Percentiles rank a stretch among this genome's conserved stretches.
Conservation (phyloP, 2,888 invertebrate genomes). For the Beris morrisii region DNA sequence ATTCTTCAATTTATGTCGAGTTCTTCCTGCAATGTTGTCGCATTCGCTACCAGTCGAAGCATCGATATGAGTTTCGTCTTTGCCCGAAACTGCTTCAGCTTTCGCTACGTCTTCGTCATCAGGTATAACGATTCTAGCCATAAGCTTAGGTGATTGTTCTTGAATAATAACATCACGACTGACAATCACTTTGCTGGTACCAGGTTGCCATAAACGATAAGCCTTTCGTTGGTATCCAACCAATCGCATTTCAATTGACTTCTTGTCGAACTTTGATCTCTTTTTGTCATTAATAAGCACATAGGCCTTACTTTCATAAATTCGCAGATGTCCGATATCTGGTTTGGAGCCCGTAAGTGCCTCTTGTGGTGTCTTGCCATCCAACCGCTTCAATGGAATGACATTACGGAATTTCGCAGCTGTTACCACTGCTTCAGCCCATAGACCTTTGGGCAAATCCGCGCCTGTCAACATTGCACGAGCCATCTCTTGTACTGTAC, state of each 20-base stretch:
- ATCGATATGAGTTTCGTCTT: neutral
- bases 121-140: neutral
- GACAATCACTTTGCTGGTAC: too few species aligned
- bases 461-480: neutral
- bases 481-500: neutral
- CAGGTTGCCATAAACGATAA: too few species aligned
- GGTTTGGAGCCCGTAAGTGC: constrained; percentile 1
- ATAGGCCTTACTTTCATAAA: neutral
- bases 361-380: constrained; percentile 10
- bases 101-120: neutral
- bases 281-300: neutral
- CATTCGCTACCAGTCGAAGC: neutral
- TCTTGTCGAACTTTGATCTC: constrained; percentile 5
- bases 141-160: neutral
- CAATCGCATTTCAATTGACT: neutral
- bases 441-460: constrained; percentile 1
- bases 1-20: constrained; percentile 2
- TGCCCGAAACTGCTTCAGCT: neutral
- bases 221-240: neutral
- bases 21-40: constrained; percentile 1
- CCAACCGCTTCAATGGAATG: constrained; percentile 1
- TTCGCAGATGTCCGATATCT: neutral
- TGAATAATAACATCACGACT: constrained; percentile 13
- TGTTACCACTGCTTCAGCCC: neutral
- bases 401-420: neutral